Evolutionary conservation across 1,140 invertebrate species (phyloP).

Genomic region (Plutomurus gul): DNA sequence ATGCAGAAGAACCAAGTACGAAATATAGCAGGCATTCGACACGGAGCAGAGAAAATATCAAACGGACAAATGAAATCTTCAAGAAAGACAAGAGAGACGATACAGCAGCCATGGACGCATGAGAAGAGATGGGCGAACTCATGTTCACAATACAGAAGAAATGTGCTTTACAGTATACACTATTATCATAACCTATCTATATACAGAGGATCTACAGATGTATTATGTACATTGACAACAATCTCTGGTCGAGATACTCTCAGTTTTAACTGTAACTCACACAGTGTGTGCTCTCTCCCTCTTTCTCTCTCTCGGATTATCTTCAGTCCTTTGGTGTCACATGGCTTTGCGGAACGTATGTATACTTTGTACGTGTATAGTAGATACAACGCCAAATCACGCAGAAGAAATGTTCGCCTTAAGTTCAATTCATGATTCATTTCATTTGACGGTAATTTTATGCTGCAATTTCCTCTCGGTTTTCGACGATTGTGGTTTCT

Average conservation of each 20-base stretch:
- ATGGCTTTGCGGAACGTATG: constrained; percentile 22
- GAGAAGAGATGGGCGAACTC: not conserved
- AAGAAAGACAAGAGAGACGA: no score
- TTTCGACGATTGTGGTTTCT: constrained; percentile 2
- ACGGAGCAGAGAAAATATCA: not conserved
- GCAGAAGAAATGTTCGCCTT: constrained; percentile 16
- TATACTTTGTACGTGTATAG: not conserved
- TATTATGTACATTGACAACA: not conserved
- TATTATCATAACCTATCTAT: no score
- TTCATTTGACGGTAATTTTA: constrained; percentile 28
- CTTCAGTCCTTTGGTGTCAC: not conserved
- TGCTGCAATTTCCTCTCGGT: constrained; percentile 3
- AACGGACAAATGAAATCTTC: not conserved
- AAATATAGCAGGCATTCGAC: not conserved
- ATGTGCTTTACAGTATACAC: no score
- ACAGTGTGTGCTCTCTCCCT: not conserved
- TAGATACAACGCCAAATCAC: constrained; percentile 4
- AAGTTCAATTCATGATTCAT: constrained; percentile 26
- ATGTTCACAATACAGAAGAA: not conserved
- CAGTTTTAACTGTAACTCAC: not conserved
- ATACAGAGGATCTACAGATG: not conserved
- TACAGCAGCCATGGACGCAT: not conserved
- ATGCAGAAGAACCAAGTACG: not conserved
- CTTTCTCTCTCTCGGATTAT: not conserved
- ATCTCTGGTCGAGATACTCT: not conserved